Base-by-base conservation (phyloP, 2,113 vertebrate genomes). In the Upupa epops region DNA sequence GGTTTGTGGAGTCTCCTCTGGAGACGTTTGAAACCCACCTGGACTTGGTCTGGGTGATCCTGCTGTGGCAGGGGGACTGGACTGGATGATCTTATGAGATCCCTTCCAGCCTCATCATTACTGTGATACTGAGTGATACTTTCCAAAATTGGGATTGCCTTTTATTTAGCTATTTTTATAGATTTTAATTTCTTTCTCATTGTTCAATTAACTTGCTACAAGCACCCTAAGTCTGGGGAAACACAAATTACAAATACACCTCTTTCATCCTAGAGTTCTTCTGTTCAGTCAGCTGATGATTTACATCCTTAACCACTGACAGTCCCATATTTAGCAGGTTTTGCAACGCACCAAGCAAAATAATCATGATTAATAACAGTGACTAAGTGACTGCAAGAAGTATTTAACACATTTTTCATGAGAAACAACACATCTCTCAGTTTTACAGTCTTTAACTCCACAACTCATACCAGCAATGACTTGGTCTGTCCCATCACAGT, bases 401-500 rank as follows among this genome's bases (percentile, higher is more conserved):
- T 6, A 36, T 48, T 34, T 70, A 37, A 59, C 54, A 5, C 4
- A 48, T 24, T 72, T 68, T 69, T 34, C 13, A 7, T 29, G 29
- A 13, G 20, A 58, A 82, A 79, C 5, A 86, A 42, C 45, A 28
- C 54, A n/a, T 8, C 11, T 68, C 24, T 29, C 31, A 58, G 13
- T 51, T 60, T 68, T 52, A 60, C 74, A 64, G 26, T 31, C 52
- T 66, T 54, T 25, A 1, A 3, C 3, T 31, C 5, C 31, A 21
- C 12, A 65, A 52, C 24, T 72, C 95, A 82, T 88, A 98, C 98
- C 96, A 68, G 75, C 51, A 72, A 10, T 45, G 17, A 11, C 19
- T 54, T 36, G 13, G 5, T 96, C 83, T 29, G n/a, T 13, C 15
- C 82, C 74, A 29, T 89, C 97, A 61, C 99, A 99, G 61, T 59